phyloP scores from a whole-genome alignment of 2,113 vertebrate species.

The Tachycineta bicolor region DNA sequence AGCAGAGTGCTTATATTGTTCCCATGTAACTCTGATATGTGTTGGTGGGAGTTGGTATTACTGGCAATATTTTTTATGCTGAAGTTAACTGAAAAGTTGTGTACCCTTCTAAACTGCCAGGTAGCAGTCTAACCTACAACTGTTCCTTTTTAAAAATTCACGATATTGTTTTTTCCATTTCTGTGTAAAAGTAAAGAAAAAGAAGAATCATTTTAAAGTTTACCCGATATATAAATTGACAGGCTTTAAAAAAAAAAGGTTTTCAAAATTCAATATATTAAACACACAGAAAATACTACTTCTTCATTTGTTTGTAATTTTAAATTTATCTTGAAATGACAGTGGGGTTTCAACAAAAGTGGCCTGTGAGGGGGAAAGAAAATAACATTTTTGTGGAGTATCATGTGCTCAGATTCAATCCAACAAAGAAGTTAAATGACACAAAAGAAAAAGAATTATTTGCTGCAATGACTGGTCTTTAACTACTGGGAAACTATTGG shows the following conservation, averaged over 20 bases:
- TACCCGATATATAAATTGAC: not conserved
- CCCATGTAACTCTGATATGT: too few species aligned
- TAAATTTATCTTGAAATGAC: not conserved
- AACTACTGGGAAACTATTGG: not conserved
- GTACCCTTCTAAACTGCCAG: not conserved
- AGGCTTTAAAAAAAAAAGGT: not conserved
- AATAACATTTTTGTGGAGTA: conserved; percentile 41
- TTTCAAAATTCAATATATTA: not conserved
- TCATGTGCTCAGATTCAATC: conserved; percentile 61
- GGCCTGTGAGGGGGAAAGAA: not conserved
- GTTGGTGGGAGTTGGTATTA: not conserved
- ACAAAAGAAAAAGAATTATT: not conserved
- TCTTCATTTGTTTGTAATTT: not conserved
- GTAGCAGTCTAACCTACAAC: not conserved
- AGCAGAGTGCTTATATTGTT: not conserved
- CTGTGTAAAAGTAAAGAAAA: not conserved
- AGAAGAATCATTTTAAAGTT: not conserved
- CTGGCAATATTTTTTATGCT: not conserved
- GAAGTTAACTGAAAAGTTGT: not conserved
- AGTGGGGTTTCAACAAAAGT: not conserved
- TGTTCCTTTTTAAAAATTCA: not conserved
- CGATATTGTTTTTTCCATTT: not conserved
- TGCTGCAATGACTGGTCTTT: not conserved
- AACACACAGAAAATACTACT: not conserved
- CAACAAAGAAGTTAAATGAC: not conserved